Percentiles rank a stretch among this genome's conserved stretches.
Conservation (phyloP, 2,888 invertebrate species). For the Pegoplata infirma region DNA sequence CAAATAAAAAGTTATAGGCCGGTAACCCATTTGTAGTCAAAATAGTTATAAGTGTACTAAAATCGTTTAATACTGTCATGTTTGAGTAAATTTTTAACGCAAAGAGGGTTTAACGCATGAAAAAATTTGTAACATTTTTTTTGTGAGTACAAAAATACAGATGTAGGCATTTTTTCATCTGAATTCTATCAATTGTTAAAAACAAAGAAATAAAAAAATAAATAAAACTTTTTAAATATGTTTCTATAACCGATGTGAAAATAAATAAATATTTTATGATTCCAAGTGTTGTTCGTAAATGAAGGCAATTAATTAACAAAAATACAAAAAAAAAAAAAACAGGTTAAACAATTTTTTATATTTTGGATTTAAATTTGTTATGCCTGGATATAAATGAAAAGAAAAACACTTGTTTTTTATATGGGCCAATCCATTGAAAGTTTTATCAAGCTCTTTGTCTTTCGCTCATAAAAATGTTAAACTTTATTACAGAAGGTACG, state of each 20-base stretch:
- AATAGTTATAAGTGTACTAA: neutral
- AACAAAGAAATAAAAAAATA: neutral
- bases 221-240: neutral
- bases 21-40: too few species aligned
- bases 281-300: constrained; percentile 35
- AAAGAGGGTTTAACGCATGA: constrained; percentile 39
- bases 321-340: constrained; percentile 20
- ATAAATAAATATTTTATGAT: constrained; percentile 6
- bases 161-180: constrained; percentile 4
- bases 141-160: neutral
- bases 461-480: too few species aligned
- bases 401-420: neutral
- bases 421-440: too few species aligned
- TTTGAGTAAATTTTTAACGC: constrained; percentile 11
- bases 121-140: constrained; percentile 13
- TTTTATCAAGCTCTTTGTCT: too few species aligned
- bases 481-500: too few species aligned
- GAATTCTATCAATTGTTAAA: constrained; percentile 19
- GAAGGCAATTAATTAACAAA: constrained; percentile 46
- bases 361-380: neutral
- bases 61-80: neutral
- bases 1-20: too few species aligned
- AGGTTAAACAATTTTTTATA: neutral
- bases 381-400: neutral
- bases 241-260: constrained; percentile 23